Evolutionary conservation across 2,797 vertebrate genomes (phyloP).

Genomic region (Denticeps clupeoides): DNA sequence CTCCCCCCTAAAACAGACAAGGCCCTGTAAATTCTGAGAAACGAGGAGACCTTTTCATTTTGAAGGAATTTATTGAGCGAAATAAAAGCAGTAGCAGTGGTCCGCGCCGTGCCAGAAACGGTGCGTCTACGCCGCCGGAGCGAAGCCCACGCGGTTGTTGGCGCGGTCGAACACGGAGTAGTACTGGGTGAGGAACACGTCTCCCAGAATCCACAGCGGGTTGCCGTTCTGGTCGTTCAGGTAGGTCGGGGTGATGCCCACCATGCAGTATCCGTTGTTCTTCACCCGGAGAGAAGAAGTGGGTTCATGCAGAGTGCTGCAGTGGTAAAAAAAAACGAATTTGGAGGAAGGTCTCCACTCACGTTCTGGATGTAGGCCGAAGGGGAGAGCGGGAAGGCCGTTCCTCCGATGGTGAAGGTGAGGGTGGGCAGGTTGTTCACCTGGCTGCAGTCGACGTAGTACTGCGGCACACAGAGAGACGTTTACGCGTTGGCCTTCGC

Average conservation of each 20-base stretch:
- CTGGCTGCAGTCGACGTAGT: background rate
- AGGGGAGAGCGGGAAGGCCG: background rate
- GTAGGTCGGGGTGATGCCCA: conserved; percentile 44
- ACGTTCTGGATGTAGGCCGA: background rate
- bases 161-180: conserved; percentile 57
- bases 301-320: too few species aligned
- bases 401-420: background rate
- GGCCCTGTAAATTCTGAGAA: too few species aligned
- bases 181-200: conserved; percentile 66
- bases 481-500: background rate
- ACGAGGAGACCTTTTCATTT: too few species aligned
- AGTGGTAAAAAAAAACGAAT: too few species aligned
- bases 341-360: too few species aligned
- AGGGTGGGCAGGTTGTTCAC: background rate
- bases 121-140: conserved; percentile 42
- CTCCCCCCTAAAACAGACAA: too few species aligned
- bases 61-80: too few species aligned
- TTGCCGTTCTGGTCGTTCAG: conserved; percentile 39
- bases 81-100: background rate
- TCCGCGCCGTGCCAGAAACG: too few species aligned
- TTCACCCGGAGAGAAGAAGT: background rate
- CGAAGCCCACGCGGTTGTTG: conserved; percentile 61
- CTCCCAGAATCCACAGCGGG: conserved; percentile 64
- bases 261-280: conserved; percentile 22
- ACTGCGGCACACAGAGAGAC: background rate